Evolutionary conservation across 1,140 invertebrate species (phyloP).

Genomic region (Conus ventricosus): DNA sequence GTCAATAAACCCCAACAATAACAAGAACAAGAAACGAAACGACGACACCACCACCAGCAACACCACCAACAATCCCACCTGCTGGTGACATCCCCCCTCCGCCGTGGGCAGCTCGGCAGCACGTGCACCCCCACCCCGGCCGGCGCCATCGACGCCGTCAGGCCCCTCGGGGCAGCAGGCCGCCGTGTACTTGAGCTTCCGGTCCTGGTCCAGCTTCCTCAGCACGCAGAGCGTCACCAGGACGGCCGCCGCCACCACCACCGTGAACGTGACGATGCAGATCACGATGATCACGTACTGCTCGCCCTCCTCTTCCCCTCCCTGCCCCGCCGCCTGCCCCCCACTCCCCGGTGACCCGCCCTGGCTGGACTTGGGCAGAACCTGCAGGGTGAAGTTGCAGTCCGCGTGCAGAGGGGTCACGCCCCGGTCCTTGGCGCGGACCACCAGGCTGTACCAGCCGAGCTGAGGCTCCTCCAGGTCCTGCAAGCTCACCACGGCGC

Average conservation of each 20-base stretch:
- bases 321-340: neutral
- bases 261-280: conserved; percentile 45
- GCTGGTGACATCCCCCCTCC: neutral
- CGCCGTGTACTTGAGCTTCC: conserved; percentile 34
- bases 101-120: neutral
- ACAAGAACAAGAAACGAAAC: neutral
- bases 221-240: conserved; percentile 43
- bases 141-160: neutral
- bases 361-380: conserved; percentile 8
- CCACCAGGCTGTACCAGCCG: conserved; percentile 44
- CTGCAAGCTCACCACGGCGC: conserved; percentile 46
- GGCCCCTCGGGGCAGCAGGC: neutral
- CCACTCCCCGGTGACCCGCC: neutral
- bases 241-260: conserved; percentile 41
- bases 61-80: neutral
- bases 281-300: conserved; percentile 49
- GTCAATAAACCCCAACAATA: neutral
- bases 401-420: conserved; percentile 14
- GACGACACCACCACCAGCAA: neutral
- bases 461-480: conserved; percentile 42
- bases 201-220: conserved; percentile 39
- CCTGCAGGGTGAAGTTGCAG: conserved; percentile 30
- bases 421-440: conserved; percentile 52
- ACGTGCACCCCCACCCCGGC: neutral
- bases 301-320: conserved; percentile 20